phyloP scores from a whole-genome alignment of 2,888 invertebrate genomes.

The Leucania comma region DNA sequence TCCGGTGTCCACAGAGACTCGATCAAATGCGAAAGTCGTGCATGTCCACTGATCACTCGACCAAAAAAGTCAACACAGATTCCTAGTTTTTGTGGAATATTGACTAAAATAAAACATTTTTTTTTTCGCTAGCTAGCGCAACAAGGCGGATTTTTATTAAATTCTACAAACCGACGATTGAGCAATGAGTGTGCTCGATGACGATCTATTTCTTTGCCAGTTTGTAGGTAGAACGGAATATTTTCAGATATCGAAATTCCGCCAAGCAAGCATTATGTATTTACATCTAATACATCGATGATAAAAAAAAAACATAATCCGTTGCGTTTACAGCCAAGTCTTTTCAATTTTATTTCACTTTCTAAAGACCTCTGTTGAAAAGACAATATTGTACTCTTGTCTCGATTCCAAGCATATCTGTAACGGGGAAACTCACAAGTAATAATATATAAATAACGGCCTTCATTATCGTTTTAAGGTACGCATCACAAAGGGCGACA shows the following conservation, averaged over 20 bases:
- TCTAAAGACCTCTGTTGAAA: conserved; percentile 13
- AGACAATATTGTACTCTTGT: conserved; percentile 17
- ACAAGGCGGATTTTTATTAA: conserved; percentile 50
- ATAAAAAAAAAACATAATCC: background rate
- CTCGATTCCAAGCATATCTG: conserved; percentile 18
- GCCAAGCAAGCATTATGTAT: background rate
- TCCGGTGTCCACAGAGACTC: conserved; percentile 85
- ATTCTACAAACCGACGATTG: conserved; percentile 39
- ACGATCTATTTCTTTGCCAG: conserved; percentile 8
- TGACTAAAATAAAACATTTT: conserved; percentile 70
- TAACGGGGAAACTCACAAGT: conserved; percentile 60
- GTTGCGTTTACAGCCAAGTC: background rate
- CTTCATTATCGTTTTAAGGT: conserved; percentile 81
- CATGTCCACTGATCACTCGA: conserved; percentile 85
- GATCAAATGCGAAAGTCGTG: conserved; percentile 88
- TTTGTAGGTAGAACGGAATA: background rate
- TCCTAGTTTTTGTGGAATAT: conserved; percentile 78
- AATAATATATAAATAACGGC: conserved; percentile 85
- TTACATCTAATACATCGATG: background rate
- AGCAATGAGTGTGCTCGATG: conserved; percentile 31
- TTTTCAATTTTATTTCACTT: conserved; percentile 30
- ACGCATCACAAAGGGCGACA: conserved; percentile 77
- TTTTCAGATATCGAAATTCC: background rate
- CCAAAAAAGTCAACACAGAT: conserved; percentile 85
- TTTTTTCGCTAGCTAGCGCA: conserved; percentile 40